Conservation (phyloP, 2,113 vertebrate genomes). For the Phasianus colchicus region DNA sequence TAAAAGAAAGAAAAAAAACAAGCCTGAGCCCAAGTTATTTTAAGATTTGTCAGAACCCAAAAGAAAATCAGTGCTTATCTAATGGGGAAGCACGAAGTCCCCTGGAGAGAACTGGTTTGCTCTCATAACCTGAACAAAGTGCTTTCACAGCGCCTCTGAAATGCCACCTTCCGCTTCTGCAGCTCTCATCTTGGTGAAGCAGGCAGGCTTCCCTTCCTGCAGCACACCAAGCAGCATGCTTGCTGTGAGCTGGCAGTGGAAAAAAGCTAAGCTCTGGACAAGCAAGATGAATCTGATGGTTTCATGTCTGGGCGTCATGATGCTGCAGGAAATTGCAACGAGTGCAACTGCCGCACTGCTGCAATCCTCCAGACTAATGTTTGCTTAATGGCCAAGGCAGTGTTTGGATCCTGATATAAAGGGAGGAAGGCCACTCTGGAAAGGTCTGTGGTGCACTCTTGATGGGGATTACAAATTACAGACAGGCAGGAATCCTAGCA, state of each 20-base stretch:
- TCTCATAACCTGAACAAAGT: not conserved
- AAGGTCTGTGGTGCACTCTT: not conserved
- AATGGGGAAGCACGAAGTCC: not conserved
- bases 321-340: not conserved
- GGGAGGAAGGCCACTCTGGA: not conserved
- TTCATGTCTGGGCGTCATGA: too few relatives aligned
- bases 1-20: not conserved
- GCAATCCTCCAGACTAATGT: not conserved
- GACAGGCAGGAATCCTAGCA: not conserved
- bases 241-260: not conserved
- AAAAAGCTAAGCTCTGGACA: not conserved
- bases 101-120: not conserved
- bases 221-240: not conserved
- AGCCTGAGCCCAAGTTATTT: not conserved
- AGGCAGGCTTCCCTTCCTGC: not conserved
- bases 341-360: rapidly evolving
- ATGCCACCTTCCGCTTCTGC: not conserved
- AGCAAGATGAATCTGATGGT: not conserved
- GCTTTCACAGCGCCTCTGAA: not conserved
- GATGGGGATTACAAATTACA: not conserved
- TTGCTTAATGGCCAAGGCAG: not conserved
- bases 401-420: not conserved
- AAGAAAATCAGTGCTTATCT: not conserved
- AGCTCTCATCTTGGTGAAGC: not conserved
- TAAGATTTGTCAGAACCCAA: not conserved